These are phyloP conservation scores for Mesembrinibis cayennensis DNA, from an alignment of 2,113 vertebrate genomes.

Conservation along the genomic window DNA sequence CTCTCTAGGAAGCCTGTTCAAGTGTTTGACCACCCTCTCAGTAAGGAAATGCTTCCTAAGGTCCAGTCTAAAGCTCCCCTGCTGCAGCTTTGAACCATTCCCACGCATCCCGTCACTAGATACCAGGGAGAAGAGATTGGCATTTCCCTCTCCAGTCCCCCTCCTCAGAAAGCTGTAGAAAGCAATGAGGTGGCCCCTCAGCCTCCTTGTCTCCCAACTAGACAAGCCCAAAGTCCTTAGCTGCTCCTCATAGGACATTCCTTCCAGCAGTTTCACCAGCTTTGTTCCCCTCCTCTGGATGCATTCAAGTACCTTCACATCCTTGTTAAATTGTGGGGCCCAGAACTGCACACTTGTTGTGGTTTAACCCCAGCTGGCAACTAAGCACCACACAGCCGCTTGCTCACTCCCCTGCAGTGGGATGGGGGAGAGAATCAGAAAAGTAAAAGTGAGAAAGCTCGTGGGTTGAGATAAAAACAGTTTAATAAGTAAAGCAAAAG, in stretches of 20 bases:
- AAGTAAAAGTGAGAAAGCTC: no score
- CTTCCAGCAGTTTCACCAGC: neutral
- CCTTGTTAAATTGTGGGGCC: neutral
- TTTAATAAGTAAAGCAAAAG: no score
- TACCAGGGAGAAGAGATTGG: neutral
- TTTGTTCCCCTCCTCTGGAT: neutral
- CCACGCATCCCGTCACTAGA: rapidly evolving
- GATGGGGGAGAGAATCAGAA: no score
- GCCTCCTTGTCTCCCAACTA: neutral
- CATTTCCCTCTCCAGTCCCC: neutral
- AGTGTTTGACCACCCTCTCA: neutral
- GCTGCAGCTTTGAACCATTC: neutral
- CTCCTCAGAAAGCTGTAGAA: neutral
- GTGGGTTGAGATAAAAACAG: no score
- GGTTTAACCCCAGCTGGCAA: no score
- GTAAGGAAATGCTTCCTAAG: neutral
- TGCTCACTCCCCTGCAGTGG: no score
- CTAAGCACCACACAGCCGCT: no score
- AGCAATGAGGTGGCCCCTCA: no score
- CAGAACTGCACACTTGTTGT: neutral
- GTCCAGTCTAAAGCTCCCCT: neutral
- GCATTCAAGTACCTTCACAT: neutral
- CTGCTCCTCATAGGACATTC: neutral
- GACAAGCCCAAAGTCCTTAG: neutral
- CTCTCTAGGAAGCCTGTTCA: neutral